phyloP scores from a whole-genome alignment of 2,797 vertebrate species.

The Mormyrops boulengeri region DNA sequence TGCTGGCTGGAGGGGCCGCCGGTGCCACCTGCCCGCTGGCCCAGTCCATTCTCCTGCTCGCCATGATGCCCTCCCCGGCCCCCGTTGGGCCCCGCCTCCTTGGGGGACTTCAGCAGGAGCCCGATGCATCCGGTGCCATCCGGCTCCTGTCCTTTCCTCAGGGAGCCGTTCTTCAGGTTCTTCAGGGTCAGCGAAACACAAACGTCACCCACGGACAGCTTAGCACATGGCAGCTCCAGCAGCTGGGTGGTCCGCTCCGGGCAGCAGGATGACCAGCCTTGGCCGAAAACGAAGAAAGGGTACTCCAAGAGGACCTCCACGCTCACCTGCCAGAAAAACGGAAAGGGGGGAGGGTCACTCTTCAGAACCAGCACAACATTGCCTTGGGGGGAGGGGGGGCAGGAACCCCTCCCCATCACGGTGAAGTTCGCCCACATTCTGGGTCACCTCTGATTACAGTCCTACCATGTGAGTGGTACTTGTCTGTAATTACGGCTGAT shows the following conservation, averaged over 20 bases:
- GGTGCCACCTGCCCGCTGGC: slow-evolving; percentile 62
- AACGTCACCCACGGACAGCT: slow-evolving; percentile 94
- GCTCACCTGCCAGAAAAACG: slow-evolving; percentile 69
- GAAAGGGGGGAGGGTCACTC: background rate
- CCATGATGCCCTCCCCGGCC: slow-evolving; percentile 54
- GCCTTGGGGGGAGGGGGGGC: background rate
- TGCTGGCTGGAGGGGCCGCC: slow-evolving; percentile 40
- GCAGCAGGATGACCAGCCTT: slow-evolving; percentile 98
- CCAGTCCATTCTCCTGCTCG: slow-evolving; percentile 87
- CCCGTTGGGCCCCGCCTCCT: slow-evolving; percentile 53
- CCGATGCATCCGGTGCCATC: slow-evolving; percentile 56
- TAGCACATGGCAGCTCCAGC: slow-evolving; percentile 92
- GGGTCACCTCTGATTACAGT: background rate
- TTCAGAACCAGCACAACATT: background rate
- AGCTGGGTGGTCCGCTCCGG: slow-evolving; percentile 93
- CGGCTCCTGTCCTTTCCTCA: slow-evolving; percentile 78
- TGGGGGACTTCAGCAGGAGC: slow-evolving; percentile 76
- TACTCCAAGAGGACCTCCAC: slow-evolving; percentile 97
- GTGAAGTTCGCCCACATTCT: background rate
- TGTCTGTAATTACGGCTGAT: background rate
- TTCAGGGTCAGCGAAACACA: slow-evolving; percentile 98
- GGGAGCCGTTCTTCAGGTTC: slow-evolving; percentile 91
- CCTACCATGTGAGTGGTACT: background rate
- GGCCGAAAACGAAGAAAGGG: slow-evolving; percentile 98
- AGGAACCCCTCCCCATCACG: background rate